Base-by-base conservation (phyloP, 2,113 vertebrate species). In the Scalopus aquaticus region DNA sequence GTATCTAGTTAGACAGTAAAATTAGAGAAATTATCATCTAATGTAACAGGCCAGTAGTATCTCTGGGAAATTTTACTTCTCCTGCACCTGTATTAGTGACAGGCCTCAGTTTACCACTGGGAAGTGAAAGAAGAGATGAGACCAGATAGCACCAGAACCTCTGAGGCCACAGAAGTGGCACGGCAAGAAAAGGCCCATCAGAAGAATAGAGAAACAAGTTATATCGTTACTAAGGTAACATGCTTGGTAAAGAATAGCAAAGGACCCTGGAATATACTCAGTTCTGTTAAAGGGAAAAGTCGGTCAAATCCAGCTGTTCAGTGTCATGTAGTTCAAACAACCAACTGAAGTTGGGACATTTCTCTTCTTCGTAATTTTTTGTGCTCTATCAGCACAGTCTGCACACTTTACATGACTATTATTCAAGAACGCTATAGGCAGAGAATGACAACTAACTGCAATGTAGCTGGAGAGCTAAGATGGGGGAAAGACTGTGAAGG, bases 81-180 rank as follows among this genome's bases (percentile, higher is more conserved):
- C 37, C 13, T 72, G 5, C 0, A 3, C 49, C 26, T 20, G 11
- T 19, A 80, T 30, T 82, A 20, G 8, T 44, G 44, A n/a, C 9
- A n/a, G 70, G 58, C 2, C 0, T 89, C 46, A 15, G 37, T 15
- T 42, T 39, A 56, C 19, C 49, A 28, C 0, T 19, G 35, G 13
- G 6, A 35, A 44, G 64, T 24, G 11, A 26, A n/a, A 58, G n/a
- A 44, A 60, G 17, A 76, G 65, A 51, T 0, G 67, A 81, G 4
- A 62, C 0, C 0, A 2, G 5, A 3, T 11, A 64, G 26, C 37
- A 30, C 0, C 0, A 5, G 28, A 35, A 24, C 20, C 56, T 15
- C 32, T 0, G 17, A 67, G 46, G 39, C 26, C 26, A n/a, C 0
- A 0, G 58, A 10, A 54, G 19, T 6, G 58, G 9, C 24, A 62